These are phyloP conservation scores for Drosophila prosaltans DNA, from an alignment of 1,140 invertebrate species.

Conservation along the genomic window DNA sequence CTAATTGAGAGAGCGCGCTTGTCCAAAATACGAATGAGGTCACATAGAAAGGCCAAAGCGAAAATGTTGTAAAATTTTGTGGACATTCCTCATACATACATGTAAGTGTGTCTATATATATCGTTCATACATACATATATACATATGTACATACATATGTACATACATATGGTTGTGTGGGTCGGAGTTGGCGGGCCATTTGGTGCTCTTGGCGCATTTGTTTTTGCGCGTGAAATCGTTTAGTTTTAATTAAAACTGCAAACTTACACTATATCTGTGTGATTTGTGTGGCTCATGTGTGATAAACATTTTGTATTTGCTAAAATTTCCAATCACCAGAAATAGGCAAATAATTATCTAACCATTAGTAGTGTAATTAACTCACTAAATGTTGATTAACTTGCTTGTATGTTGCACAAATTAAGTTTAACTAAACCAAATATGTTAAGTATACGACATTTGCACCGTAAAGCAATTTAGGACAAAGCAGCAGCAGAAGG, in stretches of 20 bases:
- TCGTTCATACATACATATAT: not conserved
- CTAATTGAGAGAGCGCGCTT: constrained; percentile 52
- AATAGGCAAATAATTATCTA: constrained; percentile 10
- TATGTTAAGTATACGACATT: not conserved
- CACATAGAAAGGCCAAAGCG: constrained; percentile 22
- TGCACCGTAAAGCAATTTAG: not conserved
- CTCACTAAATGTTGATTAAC: not conserved
- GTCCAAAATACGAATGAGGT: constrained; percentile 54
- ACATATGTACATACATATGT: not conserved
- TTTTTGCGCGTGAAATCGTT: constrained; percentile 16
- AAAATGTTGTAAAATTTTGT: constrained; percentile 25
- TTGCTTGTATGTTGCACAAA: not conserved
- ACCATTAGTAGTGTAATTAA: constrained; percentile 9
- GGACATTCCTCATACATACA: constrained; percentile 18
- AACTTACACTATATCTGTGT: constrained; percentile 18
- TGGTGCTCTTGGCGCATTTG: constrained; percentile 19
- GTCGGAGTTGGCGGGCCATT: not conserved
- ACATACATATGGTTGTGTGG: not conserved
- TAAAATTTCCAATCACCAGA: constrained; percentile 6
- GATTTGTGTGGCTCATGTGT: constrained; percentile 18
- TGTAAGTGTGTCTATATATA: not conserved
- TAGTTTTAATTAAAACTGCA: constrained; percentile 26
- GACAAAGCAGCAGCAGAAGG: not conserved
- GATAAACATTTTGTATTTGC: constrained; percentile 20
- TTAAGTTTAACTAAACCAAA: not conserved